Conservation (phyloP, 2,797 vertebrate species). For the Lindbergichthys nudifrons region DNA sequence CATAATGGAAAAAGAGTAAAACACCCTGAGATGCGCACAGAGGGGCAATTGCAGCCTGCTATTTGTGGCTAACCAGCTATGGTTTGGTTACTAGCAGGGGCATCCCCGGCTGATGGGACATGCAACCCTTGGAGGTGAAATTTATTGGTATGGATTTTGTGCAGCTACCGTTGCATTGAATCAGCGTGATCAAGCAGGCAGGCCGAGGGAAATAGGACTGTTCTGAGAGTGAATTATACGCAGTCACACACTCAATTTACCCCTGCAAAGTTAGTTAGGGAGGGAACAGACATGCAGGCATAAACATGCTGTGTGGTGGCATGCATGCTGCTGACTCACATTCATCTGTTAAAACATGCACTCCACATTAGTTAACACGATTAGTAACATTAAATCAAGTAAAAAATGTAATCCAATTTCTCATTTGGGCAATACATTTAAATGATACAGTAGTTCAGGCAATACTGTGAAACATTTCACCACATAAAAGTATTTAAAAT, state of each 20-base stretch:
- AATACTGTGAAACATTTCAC: slow-evolving; percentile 21
- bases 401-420: slow-evolving; percentile 64
- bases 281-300: slow-evolving; percentile 66
- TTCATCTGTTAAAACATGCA: slow-evolving; percentile 49
- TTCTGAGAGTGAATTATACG: slow-evolving; percentile 85
- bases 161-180: slow-evolving; percentile 82
- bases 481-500: slow-evolving; percentile 9
- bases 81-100: slow-evolving; percentile 67
- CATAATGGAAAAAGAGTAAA: slow-evolving; percentile 46
- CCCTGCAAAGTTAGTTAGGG: slow-evolving; percentile 82
- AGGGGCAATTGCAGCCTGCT: slow-evolving; percentile 37
- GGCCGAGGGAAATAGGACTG: slow-evolving; percentile 80
- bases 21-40: slow-evolving; percentile 35
- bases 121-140: slow-evolving; percentile 77
- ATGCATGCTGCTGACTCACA: slow-evolving; percentile 8
- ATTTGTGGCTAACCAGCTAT: slow-evolving; percentile 70
- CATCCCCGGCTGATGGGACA: slow-evolving; percentile 74
- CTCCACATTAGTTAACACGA: slow-evolving; percentile 71
- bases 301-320: slow-evolving; percentile 55
- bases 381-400: slow-evolving; percentile 68
- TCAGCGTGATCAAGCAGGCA: slow-evolving; percentile 84
- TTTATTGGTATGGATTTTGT: slow-evolving; percentile 86
- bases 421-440: slow-evolving; percentile 61
- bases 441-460: slow-evolving; percentile 48
- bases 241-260: slow-evolving; percentile 87